Evolutionary conservation across 2,113 vertebrate species (phyloP).

Genomic region (Callaeas wilsoni): DNA sequence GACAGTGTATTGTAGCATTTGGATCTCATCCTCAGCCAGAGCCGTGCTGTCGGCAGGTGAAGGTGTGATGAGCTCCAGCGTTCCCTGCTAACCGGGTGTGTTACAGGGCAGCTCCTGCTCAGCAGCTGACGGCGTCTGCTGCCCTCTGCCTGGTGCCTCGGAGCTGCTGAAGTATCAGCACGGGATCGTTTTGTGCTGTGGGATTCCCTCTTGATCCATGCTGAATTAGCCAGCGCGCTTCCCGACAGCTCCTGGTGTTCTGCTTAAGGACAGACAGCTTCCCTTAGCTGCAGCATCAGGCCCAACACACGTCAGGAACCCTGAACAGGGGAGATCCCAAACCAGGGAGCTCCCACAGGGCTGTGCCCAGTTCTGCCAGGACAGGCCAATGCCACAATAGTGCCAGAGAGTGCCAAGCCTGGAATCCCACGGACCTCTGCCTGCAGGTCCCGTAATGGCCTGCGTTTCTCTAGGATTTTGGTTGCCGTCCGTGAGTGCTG

Average conservation of each 20-base stretch:
- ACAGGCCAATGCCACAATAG: accelerated
- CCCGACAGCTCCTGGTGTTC: background rate
- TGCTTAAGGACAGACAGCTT: background rate
- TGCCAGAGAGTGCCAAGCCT: background rate
- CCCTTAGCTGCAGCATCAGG: background rate
- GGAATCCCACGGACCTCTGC: background rate
- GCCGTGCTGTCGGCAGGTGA: background rate
- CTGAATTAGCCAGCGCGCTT: background rate
- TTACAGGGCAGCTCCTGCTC: background rate
- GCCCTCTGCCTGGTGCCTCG: background rate
- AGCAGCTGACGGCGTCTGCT: background rate
- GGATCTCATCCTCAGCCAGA: background rate
- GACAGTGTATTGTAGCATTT: background rate
- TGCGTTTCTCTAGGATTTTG: background rate
- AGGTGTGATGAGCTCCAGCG: accelerated
- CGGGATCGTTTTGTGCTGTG: accelerated
- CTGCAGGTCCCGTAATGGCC: background rate
- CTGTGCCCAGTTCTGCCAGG: background rate
- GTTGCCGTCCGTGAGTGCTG: background rate
- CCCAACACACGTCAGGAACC: background rate
- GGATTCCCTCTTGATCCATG: background rate
- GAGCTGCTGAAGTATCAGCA: background rate
- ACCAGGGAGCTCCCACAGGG: background rate
- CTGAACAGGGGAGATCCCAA: background rate
- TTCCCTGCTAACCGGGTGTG: accelerated